Conservation (phyloP, 2,888 invertebrate genomes). For the Siphonodentalium dalli region DNA sequence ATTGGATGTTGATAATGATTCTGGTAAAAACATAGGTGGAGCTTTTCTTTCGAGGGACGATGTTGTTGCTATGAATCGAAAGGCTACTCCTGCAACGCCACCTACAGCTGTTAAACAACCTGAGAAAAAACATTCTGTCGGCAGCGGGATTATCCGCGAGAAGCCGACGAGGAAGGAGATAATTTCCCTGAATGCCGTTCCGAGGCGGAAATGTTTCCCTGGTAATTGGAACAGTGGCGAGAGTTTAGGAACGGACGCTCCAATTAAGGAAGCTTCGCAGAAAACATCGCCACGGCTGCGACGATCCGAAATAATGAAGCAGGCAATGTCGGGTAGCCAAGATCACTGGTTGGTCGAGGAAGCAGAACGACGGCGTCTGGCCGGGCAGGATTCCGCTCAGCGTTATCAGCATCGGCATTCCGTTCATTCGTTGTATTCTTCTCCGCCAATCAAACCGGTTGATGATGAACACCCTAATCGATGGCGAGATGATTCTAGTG, state of each 20-base stretch:
- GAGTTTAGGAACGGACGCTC: slow-evolving; percentile 27
- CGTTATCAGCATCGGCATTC: slow-evolving; percentile 24
- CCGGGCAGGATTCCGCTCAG: slow-evolving; percentile 29
- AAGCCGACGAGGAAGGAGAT: slow-evolving; percentile 40
- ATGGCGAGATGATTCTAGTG: slow-evolving; percentile 41
- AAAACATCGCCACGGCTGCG: slow-evolving; percentile 20
- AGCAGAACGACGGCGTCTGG: slow-evolving; percentile 80
- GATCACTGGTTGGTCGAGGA: slow-evolving; percentile 93
- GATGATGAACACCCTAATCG: slow-evolving; percentile 34
- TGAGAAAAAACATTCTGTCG: no score
- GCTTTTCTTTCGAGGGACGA: slow-evolving; percentile 42
- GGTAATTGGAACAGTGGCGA: slow-evolving; percentile 36
- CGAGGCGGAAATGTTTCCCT: slow-evolving; percentile 40
- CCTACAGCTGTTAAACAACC: slow-evolving; percentile 8
- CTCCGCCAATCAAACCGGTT: slow-evolving; percentile 43
- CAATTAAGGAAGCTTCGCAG: slow-evolving; percentile 22
- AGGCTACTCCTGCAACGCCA: slow-evolving; percentile 36
- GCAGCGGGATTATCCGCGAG: slow-evolving; percentile 24
- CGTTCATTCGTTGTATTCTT: slow-evolving; percentile 23
- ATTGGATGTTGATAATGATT: no score
- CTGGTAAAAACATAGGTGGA: no score
- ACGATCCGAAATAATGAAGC: slow-evolving; percentile 39
- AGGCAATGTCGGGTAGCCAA: slow-evolving; percentile 36
- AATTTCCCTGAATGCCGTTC: slow-evolving; percentile 51
- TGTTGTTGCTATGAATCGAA: slow-evolving; percentile 50